Evolutionary conservation across 2,888 invertebrate species (phyloP), one percentile per base, ranked within the genome.

Genomic region (Maniola hyperantus): DNA sequence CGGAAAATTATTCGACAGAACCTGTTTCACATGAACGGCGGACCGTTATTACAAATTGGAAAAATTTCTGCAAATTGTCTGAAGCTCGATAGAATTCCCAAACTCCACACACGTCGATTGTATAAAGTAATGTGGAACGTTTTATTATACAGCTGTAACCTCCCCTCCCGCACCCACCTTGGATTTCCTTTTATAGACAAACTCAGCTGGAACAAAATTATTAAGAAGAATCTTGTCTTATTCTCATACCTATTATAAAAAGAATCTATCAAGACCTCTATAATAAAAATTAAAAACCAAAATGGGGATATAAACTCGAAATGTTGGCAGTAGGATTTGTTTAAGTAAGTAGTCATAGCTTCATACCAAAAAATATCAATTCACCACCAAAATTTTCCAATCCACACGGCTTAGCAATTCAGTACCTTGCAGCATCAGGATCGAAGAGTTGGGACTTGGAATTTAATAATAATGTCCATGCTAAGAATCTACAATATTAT

Each of bases 21-120:
- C 50, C 18, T 61, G 61, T 48, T 20, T 1, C 39, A 36, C 36
- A 18, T 18, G 50, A 39, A 50, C 34, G 20, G 61, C 7, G 34
- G 50, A 36, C 61, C 36, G 50, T 61, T 61, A 61, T 51, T 20
- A 39, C 34, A 66, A 66, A 66, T 66, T 62, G 66, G 62, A 66
- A 62, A 59, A 57, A 18, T 57, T 62, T 66, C 57, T 50, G 44
- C 39, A 66, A 66, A 62, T 66, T 66, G 48, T 54, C 36, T 60
- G 36, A 57, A 61, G 62, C 66, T 62, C 66, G 62, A 66, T 62
- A 62, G 61, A 62, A 66, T 62, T 66, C 51, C 57, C 62, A 50
- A 54, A 51, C 65, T 46, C 44, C 65, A 39, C 48, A 48, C 62
- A 57, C 57, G 61, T 46, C 55, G 64, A 64, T 48, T 44, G 61